Base-by-base conservation (phyloP, 23 tunicate genomes). In the Halocynthia aurantium region DNA sequence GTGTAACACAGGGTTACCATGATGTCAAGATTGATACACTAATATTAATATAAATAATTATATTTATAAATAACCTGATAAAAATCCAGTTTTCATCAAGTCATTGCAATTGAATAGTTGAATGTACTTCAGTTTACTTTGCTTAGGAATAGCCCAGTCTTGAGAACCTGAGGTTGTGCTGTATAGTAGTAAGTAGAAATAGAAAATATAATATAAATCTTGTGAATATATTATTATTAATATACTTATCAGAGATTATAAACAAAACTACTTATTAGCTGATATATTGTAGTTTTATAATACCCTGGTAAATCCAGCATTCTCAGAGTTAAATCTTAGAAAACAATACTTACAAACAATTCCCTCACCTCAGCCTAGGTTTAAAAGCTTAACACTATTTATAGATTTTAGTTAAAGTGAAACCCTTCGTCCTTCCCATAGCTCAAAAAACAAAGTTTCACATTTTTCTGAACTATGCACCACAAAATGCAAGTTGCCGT, bases 71-170 rank as follows among this genome's bases (percentile, higher is more conserved):
- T 77, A 77, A 85, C 99, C 86, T 82, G 94, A 77, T 55, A 94
- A 54, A 60, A 69, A 94, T 12, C 96, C 96, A 55, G 82, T 81
- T 67, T 94, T 94, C 5, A 55, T 52, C 56, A 80, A 51, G 69
- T 94, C 99, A 55, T 94, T 77, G 13, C 81, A 54, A 66, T 94
- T 94, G 64, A 94, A 94, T n/a, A 80, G 51, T 78, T 94, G 99
- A 55, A 81, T 94, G 75, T 87, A 88, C 60, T 94, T 94, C 53
- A 88, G 65, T 67, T 88, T 94, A 52, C 82, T 63, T 50, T 51
- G 85, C 69, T 88, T 88, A 0, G 90, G 95, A 22, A 94, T 77
- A 5, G 86, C 80, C 91, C 91, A 88, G 10, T 94, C 99, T 50
- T 71, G 76, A 50, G 67, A 6, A 11, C 80, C 31, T 65, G 70